Base-by-base conservation (phyloP, 2,113 vertebrate genomes). In the Anhinga anhinga region DNA sequence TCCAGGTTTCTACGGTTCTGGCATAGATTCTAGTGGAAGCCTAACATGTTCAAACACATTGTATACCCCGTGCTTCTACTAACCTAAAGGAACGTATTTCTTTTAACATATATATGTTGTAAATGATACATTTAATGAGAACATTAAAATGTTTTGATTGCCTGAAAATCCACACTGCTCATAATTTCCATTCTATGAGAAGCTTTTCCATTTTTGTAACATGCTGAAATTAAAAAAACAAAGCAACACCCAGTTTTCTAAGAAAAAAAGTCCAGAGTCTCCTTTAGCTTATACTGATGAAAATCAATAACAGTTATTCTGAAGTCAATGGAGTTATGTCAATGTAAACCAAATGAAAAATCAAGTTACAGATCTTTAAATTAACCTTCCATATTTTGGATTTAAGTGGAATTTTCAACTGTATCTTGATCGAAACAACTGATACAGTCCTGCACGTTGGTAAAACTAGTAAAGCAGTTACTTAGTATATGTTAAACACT, bases 131-230 rank as follows among this genome's bases (percentile, higher is more conserved):
- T 78, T 91, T 95, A 94, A 95, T 95, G 78, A 94, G 80, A 77
- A 93, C 62, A 74, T 93, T 80, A 93, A 88, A 82, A 92, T 92
- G 74, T 91, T 97, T 94, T 95, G 69, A 87, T 95, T 95, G 89
- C 95, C 80, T 97, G 82, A 89, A 97, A 97, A 95, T 91, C 50
- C 86, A 77, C 36, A n/a, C 23, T 55, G 67, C 58, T 93, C 92
- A 92, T 77, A 34, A 93, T 96, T 95, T 95, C 96, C 85, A 77
- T 88, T 77, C 85, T 50, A 11, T 58, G 52, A 86, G 70, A 91
- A 92, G 36, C 22, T 65, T 83, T 77, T 83, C 32, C 66, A 73
- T 50, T 86, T 94, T 71, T 88, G 36, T n/a, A 78, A 76, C 34
- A 85, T 69, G 30, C 1, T 69, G 17, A 88, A 85, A 61, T 25